phyloP scores from a whole-genome alignment of 1,140 invertebrate species.

The Maconellicoccus hirsutus region DNA sequence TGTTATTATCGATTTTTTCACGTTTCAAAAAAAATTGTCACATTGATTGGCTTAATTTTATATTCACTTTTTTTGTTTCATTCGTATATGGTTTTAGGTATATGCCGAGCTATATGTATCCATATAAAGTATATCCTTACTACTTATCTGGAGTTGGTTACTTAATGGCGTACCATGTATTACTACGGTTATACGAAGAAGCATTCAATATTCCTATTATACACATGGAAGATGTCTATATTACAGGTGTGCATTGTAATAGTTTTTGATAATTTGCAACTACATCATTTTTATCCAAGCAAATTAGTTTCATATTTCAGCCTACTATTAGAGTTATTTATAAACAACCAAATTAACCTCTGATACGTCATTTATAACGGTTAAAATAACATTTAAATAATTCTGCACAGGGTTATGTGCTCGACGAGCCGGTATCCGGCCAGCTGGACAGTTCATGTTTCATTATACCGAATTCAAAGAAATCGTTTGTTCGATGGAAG shows the following conservation, averaged over 20 bases:
- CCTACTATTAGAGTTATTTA: no score
- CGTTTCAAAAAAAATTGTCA: no score
- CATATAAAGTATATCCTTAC: slow-evolving; percentile 57
- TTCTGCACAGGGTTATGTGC: not conserved
- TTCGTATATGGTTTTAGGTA: slow-evolving; percentile 30
- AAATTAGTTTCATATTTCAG: no score
- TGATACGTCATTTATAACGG: no score
- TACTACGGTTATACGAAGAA: slow-evolving; percentile 50
- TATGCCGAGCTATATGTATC: slow-evolving; percentile 67
- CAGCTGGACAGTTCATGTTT: not conserved
- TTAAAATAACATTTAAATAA: no score
- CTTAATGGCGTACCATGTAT: slow-evolving; percentile 57
- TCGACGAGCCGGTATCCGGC: not conserved
- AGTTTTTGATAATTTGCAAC: no score
- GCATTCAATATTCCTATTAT: slow-evolving; percentile 56
- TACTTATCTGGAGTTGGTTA: slow-evolving; percentile 79
- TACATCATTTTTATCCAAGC: no score
- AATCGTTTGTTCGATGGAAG: not conserved
- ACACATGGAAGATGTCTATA: slow-evolving; percentile 74
- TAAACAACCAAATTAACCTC: no score
- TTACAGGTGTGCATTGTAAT: slow-evolving; percentile 52
- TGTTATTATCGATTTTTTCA: no score
- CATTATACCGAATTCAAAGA: not conserved
- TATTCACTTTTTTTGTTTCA: no score
- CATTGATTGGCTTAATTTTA: no score